Conservation (phyloP, 2,113 vertebrate species). For the Tragelaphus imberbis region DNA sequence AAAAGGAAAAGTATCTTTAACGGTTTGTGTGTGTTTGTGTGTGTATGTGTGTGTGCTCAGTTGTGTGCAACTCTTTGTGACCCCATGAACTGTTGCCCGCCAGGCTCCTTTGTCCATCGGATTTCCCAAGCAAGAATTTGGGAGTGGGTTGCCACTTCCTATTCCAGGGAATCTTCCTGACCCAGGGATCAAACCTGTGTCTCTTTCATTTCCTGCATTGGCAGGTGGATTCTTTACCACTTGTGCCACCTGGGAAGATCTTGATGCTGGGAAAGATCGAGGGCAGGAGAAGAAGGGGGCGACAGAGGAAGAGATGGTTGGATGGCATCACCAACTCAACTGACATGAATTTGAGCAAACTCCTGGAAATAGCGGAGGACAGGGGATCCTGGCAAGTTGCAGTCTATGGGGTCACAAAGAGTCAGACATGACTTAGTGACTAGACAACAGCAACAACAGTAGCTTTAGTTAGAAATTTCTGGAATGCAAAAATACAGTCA, state of each 20-base stretch:
- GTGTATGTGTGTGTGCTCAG: not conserved
- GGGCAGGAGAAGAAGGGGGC: not conserved
- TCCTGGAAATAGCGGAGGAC: not conserved
- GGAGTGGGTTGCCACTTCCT: not conserved
- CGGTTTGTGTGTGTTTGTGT: not conserved
- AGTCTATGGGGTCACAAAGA: not conserved
- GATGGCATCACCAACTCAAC: not conserved
- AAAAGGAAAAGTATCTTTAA: slow-evolving; percentile 1
- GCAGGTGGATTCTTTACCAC: not conserved
- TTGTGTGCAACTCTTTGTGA: not conserved
- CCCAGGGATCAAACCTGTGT: not conserved
- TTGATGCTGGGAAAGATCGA: not conserved
- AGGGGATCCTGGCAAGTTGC: not conserved
- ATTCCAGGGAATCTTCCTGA: not conserved
- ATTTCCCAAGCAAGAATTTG: not conserved
- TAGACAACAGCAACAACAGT: not conserved
- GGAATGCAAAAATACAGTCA: not conserved
- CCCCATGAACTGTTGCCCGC: not conserved
- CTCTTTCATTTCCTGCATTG: not conserved
- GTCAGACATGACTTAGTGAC: not conserved
- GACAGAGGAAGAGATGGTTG: not conserved
- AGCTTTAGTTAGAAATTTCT: not conserved
- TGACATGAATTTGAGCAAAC: not conserved
- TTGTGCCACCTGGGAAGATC: not conserved
- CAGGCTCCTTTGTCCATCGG: not conserved